phyloP scores from a whole-genome alignment of 2,113 vertebrate species.

The Phycodurus eques region DNA sequence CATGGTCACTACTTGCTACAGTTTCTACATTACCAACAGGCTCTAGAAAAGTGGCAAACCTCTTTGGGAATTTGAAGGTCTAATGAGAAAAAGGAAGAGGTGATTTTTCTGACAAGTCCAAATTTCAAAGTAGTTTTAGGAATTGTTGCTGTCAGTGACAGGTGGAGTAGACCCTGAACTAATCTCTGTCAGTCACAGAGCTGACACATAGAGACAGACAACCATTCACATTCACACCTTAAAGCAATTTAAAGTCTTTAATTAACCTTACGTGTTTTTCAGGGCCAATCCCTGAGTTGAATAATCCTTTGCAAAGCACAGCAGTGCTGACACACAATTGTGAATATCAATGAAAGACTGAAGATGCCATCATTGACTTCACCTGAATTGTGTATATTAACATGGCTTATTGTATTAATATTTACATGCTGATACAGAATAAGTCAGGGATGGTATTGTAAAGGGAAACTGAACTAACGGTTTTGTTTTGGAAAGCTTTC shows the following conservation, averaged over 20 bases:
- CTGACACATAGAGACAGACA: too few species aligned
- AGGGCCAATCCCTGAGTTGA: neutral
- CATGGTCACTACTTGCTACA: too few species aligned
- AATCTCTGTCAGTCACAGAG: neutral
- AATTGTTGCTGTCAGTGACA: too few species aligned
- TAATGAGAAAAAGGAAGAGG: too few species aligned
- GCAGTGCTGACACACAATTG: neutral
- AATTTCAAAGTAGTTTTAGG: too few species aligned
- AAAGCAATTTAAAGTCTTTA: neutral
- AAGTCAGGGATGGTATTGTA: slow-evolving; percentile 10
- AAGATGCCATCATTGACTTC: slow-evolving; percentile 14
- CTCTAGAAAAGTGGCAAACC: too few species aligned
- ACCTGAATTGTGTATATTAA: slow-evolving; percentile 19
- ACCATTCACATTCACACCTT: too few species aligned
- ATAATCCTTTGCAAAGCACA: neutral
- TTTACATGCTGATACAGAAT: slow-evolving; percentile 17
- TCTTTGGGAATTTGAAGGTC: too few species aligned
- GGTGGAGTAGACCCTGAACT: too few species aligned
- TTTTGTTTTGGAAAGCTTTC: slow-evolving; percentile 10
- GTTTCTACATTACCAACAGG: too few species aligned
- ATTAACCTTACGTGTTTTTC: neutral
- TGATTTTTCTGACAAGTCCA: too few species aligned
- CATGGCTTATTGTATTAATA: slow-evolving; percentile 22
- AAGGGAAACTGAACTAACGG: slow-evolving; percentile 20
- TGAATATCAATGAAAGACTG: slow-evolving; percentile 20